phyloP scores from a whole-genome alignment of 2,797 vertebrate genomes.

The Erithacus rubecula region DNA sequence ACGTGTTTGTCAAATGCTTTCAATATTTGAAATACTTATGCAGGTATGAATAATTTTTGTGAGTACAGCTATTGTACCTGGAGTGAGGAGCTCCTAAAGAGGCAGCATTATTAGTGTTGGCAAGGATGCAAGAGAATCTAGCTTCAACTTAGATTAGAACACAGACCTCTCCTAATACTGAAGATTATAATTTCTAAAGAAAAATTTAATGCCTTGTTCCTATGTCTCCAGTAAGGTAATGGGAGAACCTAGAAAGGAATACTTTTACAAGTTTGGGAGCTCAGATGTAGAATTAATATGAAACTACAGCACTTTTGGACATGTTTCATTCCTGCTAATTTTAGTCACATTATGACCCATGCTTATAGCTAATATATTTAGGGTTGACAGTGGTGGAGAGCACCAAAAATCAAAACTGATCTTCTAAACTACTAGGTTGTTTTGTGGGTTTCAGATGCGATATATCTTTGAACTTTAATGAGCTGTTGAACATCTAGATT shows the following conservation, averaged over 20 bases:
- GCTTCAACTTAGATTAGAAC: neutral
- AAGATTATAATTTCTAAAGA: neutral
- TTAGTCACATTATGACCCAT: neutral
- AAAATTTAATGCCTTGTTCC: neutral
- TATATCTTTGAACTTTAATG: neutral
- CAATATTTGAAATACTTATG: neutral
- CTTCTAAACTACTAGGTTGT: neutral
- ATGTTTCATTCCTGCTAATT: neutral
- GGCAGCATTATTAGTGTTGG: neutral
- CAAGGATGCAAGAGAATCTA: neutral
- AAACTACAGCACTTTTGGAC: neutral
- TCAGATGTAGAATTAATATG: neutral
- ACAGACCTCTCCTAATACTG: neutral
- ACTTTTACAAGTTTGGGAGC: neutral
- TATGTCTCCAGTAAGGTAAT: neutral
- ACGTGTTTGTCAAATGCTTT: slow-evolving; percentile 18
- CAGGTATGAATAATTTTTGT: slow-evolving; percentile 1
- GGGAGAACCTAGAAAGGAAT: neutral
- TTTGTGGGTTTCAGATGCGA: neutral
- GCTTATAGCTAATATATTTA: neutral
- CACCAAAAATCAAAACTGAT: neutral
- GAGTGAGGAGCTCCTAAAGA: neutral
- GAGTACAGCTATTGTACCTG: neutral
- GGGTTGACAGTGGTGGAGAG: neutral
- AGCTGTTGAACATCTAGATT: neutral